Evolutionary conservation across 2,113 vertebrate genomes (phyloP).

Genomic region (Brienomyrus brachyistius): DNA sequence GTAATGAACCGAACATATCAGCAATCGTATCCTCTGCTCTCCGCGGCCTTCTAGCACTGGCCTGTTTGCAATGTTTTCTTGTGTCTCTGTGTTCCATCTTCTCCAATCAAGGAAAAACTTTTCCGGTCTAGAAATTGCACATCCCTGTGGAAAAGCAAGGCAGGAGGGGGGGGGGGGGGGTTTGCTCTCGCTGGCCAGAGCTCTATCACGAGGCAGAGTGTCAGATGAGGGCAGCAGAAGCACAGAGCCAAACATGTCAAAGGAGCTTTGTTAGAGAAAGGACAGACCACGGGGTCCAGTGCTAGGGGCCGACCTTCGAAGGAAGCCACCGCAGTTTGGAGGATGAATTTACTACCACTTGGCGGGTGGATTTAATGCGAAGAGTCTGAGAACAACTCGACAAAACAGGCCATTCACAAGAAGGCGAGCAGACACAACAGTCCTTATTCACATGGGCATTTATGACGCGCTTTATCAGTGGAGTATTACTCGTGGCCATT

Average conservation of each 20-base stretch:
- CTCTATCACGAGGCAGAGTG: neutral
- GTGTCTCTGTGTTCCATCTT: neutral
- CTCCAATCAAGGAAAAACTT: conserved; percentile 21
- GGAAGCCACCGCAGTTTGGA: neutral
- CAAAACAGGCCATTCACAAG: neutral
- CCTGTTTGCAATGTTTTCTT: neutral
- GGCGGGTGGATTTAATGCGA: neutral
- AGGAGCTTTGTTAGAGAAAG: neutral
- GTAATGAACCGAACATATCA: conserved; percentile 17
- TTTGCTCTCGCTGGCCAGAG: neutral
- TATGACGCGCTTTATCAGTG: neutral
- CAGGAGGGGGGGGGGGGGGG: neutral
- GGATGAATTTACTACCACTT: conserved; percentile 19
- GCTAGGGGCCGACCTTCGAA: neutral
- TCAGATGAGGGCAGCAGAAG: neutral
- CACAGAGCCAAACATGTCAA: neutral
- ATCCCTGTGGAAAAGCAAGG: neutral
- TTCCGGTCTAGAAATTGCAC: neutral
- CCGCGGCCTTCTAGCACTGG: too few relatives aligned
- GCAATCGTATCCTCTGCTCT: neutral
- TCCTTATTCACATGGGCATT: neutral
- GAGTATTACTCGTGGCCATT: neutral
- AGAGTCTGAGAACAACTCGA: neutral
- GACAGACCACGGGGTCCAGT: neutral
- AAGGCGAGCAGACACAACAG: neutral